Conservation (phyloP, 2,797 vertebrate genomes). For the Sebastes reedi region DNA sequence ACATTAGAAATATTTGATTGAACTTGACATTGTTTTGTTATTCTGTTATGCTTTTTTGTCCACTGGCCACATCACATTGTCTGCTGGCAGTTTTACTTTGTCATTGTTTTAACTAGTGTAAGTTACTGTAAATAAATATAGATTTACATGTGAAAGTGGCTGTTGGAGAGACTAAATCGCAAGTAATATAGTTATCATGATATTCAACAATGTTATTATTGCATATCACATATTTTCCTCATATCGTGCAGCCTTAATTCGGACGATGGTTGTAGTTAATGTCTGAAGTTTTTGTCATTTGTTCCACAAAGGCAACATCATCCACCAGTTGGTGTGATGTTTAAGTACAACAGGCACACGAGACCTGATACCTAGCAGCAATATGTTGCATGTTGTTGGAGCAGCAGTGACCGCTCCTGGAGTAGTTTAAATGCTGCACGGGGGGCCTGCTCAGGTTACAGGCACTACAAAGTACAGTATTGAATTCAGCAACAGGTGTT, state of each 20-base stretch:
- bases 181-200: no score
- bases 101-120: no score
- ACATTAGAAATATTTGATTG: background rate
- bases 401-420: conserved; percentile 4
- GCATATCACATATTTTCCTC: no score
- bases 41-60: no score
- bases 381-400: conserved; percentile 44
- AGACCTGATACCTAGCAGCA: conserved; percentile 49
- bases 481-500: conserved; percentile 73
- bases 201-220: no score
- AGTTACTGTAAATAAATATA: no score
- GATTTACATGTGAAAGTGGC: no score
- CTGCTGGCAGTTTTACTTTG: no score
- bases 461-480: conserved; percentile 47
- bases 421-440: conserved; percentile 36
- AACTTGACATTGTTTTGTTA: background rate
- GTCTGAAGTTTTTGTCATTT: background rate
- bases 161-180: background rate
- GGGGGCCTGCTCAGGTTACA: conserved; percentile 64
- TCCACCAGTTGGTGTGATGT: conserved; percentile 35
- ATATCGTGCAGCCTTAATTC: no score
- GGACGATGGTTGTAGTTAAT: background rate
- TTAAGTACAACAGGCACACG: conserved; percentile 46
- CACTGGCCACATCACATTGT: no score
- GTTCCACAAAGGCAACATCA: background rate